A percentile compares a stretch with the other conserved stretches of the same genome.
phyloP scores from a whole-genome alignment of 2,113 vertebrate genomes.

The Tragelaphus scriptus region DNA sequence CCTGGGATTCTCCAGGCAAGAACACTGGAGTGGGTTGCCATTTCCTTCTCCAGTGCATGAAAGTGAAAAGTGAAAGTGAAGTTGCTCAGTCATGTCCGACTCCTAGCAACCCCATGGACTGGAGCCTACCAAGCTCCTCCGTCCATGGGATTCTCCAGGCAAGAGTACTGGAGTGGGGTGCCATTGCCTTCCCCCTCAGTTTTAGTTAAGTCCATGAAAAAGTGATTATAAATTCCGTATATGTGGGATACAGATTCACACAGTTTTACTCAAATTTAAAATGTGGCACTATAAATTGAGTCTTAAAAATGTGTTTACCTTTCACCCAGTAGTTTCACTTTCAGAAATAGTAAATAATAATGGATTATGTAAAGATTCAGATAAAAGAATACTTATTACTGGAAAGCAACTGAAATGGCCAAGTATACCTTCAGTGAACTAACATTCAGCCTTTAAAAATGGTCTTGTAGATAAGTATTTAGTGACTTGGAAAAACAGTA shows the following conservation, averaged over 20 bases:
- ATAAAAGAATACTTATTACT: neutral
- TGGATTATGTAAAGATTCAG: neutral
- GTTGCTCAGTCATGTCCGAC: too few species aligned
- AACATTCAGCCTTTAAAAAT: neutral
- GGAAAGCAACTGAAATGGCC: neutral
- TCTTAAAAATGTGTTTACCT: neutral
- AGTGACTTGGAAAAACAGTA: neutral
- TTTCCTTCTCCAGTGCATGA: too few species aligned
- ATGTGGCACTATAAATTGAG: neutral
- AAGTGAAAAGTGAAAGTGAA: too few species aligned
- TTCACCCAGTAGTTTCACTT: neutral
- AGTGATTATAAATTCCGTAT: neutral
- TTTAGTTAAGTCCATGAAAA: neutral
- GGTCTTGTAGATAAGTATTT: neutral
- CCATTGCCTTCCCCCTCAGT: neutral
- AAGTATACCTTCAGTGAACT: neutral
- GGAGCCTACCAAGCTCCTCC: too few species aligned
- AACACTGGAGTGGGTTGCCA: too few species aligned
- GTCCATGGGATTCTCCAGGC: too few species aligned
- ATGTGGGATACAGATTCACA: neutral
- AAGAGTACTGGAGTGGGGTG: too few species aligned
- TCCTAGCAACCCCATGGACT: too few species aligned
- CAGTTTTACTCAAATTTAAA: neutral
- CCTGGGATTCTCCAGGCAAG: too few species aligned
- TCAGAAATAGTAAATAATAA: slow-evolving; percentile 13